Percentiles rank a stretch among this genome's conserved stretches.
These are phyloP conservation scores for Natator depressus DNA, from an alignment of 2,113 vertebrate genomes.

Conservation along the genomic window DNA sequence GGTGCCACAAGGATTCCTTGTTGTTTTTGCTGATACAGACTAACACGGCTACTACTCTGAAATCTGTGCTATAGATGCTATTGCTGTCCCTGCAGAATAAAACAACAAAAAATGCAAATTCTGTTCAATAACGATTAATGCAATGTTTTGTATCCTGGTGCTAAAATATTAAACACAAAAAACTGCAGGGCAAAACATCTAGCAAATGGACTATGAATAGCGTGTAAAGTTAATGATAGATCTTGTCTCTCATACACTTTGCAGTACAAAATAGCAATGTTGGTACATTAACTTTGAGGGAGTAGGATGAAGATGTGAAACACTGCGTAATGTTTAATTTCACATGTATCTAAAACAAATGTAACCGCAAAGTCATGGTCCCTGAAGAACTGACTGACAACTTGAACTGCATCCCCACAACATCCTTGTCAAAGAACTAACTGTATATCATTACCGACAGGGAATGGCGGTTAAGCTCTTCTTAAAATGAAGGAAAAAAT, in stretches of 20 bases:
- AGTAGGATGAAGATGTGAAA: slow-evolving; percentile 63
- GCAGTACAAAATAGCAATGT: slow-evolving; percentile 41
- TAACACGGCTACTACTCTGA: no score
- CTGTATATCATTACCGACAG: not conserved
- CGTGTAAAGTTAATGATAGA: slow-evolving; percentile 51
- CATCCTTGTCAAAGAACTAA: not conserved
- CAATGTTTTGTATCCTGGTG: slow-evolving; percentile 16
- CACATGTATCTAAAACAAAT: slow-evolving; percentile 67
- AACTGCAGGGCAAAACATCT: slow-evolving; percentile 22
- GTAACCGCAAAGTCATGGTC: slow-evolving; percentile 51
- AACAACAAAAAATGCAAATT: slow-evolving; percentile 43
- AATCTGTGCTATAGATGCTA: not conserved
- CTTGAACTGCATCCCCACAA: not conserved
- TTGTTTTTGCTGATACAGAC: no score
- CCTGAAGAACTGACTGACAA: slow-evolving; percentile 14
- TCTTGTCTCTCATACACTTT: slow-evolving; percentile 43
- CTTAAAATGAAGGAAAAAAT: not conserved
- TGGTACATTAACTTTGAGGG: slow-evolving; percentile 39
- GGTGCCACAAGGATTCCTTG: no score
- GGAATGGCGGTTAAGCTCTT: not conserved
- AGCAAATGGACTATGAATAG: slow-evolving; percentile 42
- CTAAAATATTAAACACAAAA: slow-evolving; percentile 56
- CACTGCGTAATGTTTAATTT: slow-evolving; percentile 63
- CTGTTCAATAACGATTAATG: slow-evolving; percentile 56
- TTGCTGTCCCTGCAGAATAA: slow-evolving; percentile 31